Evolutionary conservation across 2,888 invertebrate species (phyloP).

Genomic region (Scaptomyza cyrtandrae): DNA sequence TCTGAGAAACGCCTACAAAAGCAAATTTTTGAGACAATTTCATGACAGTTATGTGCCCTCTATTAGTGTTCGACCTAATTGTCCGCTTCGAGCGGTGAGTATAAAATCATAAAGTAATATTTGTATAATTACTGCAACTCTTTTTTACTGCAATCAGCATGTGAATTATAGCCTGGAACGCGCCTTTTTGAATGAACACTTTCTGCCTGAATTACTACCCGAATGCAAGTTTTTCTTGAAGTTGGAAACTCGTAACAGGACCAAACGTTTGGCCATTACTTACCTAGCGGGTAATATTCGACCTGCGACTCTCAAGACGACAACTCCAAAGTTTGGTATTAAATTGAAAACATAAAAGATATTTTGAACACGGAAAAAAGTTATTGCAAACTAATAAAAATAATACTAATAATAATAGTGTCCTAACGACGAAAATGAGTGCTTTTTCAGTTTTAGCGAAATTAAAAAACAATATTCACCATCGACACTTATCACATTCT

Average conservation of each 20-base stretch:
- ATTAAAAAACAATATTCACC: background rate
- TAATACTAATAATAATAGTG: too few species aligned
- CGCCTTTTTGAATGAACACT: slow-evolving; percentile 48
- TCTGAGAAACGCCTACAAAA: slow-evolving; percentile 46
- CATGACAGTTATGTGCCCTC: slow-evolving; percentile 33
- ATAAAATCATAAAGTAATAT: background rate
- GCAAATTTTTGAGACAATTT: slow-evolving; percentile 51
- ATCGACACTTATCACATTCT: background rate
- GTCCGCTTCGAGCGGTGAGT: slow-evolving; percentile 59
- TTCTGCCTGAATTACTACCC: slow-evolving; percentile 55
- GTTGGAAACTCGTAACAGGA: slow-evolving; percentile 25
- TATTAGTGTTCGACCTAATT: slow-evolving; percentile 37
- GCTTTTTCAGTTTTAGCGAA: too few species aligned
- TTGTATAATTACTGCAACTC: background rate
- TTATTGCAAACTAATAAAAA: background rate
- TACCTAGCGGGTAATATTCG: slow-evolving; percentile 34
- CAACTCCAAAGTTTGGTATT: slow-evolving; percentile 3
- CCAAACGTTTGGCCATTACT: slow-evolving; percentile 33
- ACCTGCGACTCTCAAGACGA: background rate
- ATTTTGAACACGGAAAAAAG: background rate
- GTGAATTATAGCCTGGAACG: slow-evolving; percentile 53
- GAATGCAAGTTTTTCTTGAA: slow-evolving; percentile 46
- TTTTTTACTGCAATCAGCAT: slow-evolving; percentile 30
- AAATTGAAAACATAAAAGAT: slow-evolving; percentile 1
- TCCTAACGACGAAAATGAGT: too few species aligned